phyloP scores from a whole-genome alignment of 53 echinoderm and acorn worm species.

The Antedon mediterranea region DNA sequence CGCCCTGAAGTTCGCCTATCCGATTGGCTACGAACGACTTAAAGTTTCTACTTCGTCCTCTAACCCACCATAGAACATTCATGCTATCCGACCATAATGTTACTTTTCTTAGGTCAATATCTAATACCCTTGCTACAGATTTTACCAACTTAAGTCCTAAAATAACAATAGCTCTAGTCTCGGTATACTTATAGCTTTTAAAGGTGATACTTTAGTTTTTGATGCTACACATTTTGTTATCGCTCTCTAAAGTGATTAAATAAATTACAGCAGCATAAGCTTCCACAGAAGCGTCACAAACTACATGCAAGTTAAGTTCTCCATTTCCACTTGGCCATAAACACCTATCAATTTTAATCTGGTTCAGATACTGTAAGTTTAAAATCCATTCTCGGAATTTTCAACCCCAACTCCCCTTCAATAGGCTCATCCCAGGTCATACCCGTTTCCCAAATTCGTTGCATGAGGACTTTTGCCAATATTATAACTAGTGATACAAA shows the following conservation, averaged over 20 bases:
- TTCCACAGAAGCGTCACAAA: constrained; percentile 8
- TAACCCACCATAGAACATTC: too few species aligned
- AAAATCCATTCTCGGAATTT: not conserved
- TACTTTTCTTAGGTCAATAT: not conserved
- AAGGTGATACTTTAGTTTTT: constrained; percentile 5
- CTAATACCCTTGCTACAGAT: not conserved
- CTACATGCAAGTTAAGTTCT: not conserved
- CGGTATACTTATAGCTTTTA: constrained; percentile 4
- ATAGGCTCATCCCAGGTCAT: not conserved
- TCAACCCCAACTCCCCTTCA: not conserved
- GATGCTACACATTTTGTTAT: not conserved
- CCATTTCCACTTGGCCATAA: not conserved
- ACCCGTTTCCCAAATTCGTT: not conserved
- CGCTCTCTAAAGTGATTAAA: not conserved
- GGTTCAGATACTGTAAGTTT: not conserved
- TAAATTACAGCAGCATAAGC: constrained; percentile 12
- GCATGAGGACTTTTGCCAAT: not conserved
- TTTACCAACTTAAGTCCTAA: constrained; percentile 10
- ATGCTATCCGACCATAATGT: too few species aligned
- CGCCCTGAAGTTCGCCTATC: too few species aligned
- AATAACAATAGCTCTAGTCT: constrained; percentile 12
- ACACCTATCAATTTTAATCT: constrained; percentile 5
- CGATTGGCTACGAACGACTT: too few species aligned
- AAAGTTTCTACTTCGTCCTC: too few species aligned
- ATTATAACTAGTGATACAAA: not conserved